Evolutionary conservation across 2,888 invertebrate genomes (phyloP).

Genomic region (Megastigmus dorsalis): DNA sequence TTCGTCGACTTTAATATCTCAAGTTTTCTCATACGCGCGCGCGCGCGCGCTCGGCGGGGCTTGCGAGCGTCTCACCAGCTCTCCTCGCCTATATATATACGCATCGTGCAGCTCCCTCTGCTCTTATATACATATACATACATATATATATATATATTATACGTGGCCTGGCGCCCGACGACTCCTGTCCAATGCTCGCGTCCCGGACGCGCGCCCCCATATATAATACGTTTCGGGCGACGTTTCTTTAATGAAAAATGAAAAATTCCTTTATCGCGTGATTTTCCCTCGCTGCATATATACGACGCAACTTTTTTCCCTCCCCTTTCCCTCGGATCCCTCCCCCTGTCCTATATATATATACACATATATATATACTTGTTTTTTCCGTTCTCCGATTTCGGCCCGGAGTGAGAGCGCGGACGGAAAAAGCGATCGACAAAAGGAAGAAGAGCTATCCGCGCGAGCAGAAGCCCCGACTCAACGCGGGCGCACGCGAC

Average conservation of each 20-base stretch:
- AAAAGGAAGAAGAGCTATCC: not conserved
- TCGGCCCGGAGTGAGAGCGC: not conserved
- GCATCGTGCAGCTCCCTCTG: too few relatives aligned
- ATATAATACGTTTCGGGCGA: slow-evolving; percentile 42
- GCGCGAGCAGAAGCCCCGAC: too few relatives aligned
- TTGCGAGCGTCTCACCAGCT: too few relatives aligned
- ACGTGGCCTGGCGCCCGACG: not conserved
- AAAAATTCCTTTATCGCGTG: slow-evolving; percentile 44
- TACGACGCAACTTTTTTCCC: slow-evolving; percentile 32
- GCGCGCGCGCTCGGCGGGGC: too few relatives aligned
- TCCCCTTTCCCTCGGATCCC: not conserved
- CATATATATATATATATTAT: not conserved
- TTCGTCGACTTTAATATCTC: slow-evolving; percentile 55
- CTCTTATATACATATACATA: not conserved
- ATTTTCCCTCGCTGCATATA: slow-evolving; percentile 4
- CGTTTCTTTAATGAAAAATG: slow-evolving; percentile 55
- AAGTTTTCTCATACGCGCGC: slow-evolving; percentile 53
- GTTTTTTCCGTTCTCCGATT: not conserved
- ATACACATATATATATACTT: too few relatives aligned
- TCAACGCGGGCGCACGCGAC: too few relatives aligned
- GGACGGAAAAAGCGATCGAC: slow-evolving; percentile 18
- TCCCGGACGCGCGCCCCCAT: not conserved
- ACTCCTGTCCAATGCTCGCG: slow-evolving; percentile 24
- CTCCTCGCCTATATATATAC: not conserved
- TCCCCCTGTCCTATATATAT: not conserved